phyloP scores from a whole-genome alignment of 1,140 invertebrate genomes.

The Rhizoglyphus robini region DNA sequence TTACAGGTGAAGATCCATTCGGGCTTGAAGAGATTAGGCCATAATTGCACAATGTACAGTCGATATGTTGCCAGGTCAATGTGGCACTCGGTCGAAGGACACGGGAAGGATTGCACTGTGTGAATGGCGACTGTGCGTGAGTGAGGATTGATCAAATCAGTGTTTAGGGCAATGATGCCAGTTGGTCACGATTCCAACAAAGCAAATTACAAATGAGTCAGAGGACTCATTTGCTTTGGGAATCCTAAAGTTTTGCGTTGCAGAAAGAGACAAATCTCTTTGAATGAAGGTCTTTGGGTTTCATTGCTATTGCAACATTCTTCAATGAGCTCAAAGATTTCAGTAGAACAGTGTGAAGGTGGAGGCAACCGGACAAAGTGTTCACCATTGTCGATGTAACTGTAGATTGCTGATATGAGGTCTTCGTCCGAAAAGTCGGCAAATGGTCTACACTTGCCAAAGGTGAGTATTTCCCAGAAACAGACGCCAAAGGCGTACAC shows the following conservation, averaged over 20 bases:
- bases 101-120: no score
- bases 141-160: no score
- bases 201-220: not conserved
- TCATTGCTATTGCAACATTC: constrained; percentile 83
- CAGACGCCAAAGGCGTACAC: constrained; percentile 90
- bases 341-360: constrained; percentile 53
- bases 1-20: no score
- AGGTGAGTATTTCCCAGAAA: constrained; percentile 86
- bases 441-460: not conserved
- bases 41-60: no score
- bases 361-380: not conserved
- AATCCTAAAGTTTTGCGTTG: constrained; percentile 29
- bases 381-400: not conserved
- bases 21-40: no score
- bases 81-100: no score
- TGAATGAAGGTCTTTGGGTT: constrained; percentile 66
- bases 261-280: constrained; percentile 77
- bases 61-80: no score
- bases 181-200: no score
- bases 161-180: no score
- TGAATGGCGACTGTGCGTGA: no score
- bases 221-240: not conserved
- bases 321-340: constrained; percentile 81
- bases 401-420: not conserved
- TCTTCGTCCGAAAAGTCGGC: not conserved